Percentiles rank a stretch among this genome's conserved stretches.
phyloP scores from a whole-genome alignment of 2,113 vertebrate species.

The Sylvicapra grimmia region DNA sequence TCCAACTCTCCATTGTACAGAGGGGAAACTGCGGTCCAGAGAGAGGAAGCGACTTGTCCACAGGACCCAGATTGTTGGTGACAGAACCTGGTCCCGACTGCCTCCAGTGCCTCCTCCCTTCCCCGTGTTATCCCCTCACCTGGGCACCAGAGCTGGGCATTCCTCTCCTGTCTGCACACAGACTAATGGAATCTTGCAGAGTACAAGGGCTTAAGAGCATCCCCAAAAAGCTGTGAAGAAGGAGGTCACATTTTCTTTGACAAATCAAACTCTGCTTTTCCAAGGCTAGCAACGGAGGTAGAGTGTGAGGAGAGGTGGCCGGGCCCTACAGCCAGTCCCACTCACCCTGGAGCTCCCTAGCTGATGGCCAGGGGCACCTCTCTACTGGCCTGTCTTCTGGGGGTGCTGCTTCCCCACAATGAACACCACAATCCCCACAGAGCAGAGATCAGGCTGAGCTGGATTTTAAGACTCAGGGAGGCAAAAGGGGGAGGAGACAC shows the following conservation, averaged over 20 bases:
- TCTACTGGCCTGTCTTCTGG: background rate
- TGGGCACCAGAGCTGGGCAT: background rate
- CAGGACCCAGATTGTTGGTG: background rate
- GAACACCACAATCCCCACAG: background rate
- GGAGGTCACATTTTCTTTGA: background rate
- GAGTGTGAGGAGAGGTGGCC: background rate
- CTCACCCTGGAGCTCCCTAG: background rate
- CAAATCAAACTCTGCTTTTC: background rate
- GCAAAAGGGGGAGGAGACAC: background rate
- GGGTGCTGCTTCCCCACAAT: background rate
- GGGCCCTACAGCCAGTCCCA: fast-evolving
- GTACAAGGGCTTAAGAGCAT: background rate
- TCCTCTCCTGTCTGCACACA: background rate
- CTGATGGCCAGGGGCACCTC: background rate
- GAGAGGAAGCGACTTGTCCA: background rate
- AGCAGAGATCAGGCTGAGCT: background rate
- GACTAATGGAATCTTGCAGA: background rate
- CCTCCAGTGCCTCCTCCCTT: fast-evolving
- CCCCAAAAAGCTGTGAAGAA: background rate
- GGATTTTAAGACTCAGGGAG: background rate
- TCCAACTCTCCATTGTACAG: background rate
- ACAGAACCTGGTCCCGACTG: background rate
- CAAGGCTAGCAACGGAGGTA: background rate
- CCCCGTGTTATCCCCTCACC: fast-evolving
- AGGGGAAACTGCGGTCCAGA: slow-evolving; percentile 22